Percentiles rank a stretch among this genome's conserved stretches.
Evolutionary conservation across 2,113 vertebrate species (phyloP).

Genomic region (Melanotaenia duboulayi): DNA sequence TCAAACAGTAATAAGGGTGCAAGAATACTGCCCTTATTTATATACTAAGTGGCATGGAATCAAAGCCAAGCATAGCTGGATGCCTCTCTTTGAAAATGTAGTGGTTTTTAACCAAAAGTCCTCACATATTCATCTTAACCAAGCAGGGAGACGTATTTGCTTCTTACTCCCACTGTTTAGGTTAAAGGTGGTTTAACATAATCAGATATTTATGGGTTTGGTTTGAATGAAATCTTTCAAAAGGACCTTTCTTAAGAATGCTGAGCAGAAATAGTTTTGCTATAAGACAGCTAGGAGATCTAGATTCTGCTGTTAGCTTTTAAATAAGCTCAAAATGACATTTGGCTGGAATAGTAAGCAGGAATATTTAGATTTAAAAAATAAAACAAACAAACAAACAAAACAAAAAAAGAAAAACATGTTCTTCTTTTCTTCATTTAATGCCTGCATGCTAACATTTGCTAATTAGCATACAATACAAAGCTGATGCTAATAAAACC

Average conservation of each 20-base stretch:
- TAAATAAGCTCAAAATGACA: neutral
- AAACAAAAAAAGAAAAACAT: no score
- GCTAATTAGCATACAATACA: no score
- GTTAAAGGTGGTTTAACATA: slow-evolving; percentile 7
- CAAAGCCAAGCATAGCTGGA: slow-evolving; percentile 39
- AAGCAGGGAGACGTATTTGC: slow-evolving; percentile 5
- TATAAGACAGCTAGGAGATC: neutral
- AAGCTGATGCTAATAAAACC: neutral
- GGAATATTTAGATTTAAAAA: neutral
- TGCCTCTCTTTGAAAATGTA: slow-evolving; percentile 18
- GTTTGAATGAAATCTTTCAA: neutral
- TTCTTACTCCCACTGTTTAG: neutral
- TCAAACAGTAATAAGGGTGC: slow-evolving; percentile 55
- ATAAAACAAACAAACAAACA: no score
- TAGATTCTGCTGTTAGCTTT: neutral
- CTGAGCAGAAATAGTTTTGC: neutral
- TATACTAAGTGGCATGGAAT: slow-evolving; percentile 36
- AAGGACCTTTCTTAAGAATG: neutral
- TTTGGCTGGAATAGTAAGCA: no score
- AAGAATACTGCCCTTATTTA: slow-evolving; percentile 48
- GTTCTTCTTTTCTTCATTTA: neutral
- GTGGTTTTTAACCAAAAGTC: slow-evolving; percentile 20
- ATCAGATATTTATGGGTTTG: neutral
- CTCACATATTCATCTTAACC: slow-evolving; percentile 8
- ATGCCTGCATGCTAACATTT: neutral